phyloP scores from a whole-genome alignment of 2,113 vertebrate genomes.

The Cisticola juncidis region DNA sequence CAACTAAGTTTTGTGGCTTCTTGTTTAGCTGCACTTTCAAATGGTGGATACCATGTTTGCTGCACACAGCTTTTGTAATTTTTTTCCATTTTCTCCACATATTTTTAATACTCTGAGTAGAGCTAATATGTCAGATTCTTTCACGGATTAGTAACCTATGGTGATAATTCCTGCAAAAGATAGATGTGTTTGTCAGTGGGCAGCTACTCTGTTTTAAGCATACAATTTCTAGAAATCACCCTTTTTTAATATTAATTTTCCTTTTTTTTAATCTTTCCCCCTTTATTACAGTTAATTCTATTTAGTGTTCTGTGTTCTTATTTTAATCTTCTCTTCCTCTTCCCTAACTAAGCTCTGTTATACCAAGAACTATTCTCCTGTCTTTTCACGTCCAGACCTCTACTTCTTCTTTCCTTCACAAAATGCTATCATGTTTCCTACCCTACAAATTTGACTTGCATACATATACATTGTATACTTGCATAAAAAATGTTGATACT shows the following conservation, averaged over 20 bases:
- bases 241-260: neutral
- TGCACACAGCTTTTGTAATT: neutral
- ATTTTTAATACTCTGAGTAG: neutral
- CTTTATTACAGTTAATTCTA: neutral
- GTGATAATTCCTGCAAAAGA: neutral
- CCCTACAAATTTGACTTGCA: neutral
- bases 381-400: neutral
- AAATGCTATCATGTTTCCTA: neutral
- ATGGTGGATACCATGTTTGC: neutral
- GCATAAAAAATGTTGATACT: no score
- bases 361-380: neutral
- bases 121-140: neutral
- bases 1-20: neutral
- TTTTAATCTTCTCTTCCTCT: neutral
- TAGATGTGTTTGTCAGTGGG: fast-evolving
- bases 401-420: neutral
- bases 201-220: neutral
- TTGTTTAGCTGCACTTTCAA: neutral
- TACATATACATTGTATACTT: no score
- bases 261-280: neutral
- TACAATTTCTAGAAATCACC: neutral
- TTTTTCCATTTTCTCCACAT: neutral
- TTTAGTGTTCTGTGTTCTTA: neutral
- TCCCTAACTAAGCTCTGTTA: neutral
- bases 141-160: neutral